Conservation (phyloP, 2,797 vertebrate genomes). For the Trichosurus vulpecula region DNA sequence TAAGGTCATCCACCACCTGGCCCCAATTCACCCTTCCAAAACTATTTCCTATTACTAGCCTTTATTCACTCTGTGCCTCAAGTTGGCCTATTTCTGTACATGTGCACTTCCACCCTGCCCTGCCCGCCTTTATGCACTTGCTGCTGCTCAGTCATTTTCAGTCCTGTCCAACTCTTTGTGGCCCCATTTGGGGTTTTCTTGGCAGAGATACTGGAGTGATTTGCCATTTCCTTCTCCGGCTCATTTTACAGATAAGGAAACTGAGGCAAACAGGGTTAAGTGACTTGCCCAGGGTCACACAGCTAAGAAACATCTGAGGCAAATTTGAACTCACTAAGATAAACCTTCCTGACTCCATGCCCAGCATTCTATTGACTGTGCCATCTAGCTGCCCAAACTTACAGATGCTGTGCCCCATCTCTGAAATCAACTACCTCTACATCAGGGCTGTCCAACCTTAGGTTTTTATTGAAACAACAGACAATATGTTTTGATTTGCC, state of each 20-base stretch:
- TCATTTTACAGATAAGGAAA: neutral
- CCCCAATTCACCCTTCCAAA: neutral
- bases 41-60: neutral
- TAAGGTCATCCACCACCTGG: neutral
- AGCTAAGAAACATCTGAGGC: neutral
- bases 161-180: neutral
- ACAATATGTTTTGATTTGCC: too few species aligned
- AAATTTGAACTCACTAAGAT: neutral
- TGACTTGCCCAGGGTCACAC: neutral
- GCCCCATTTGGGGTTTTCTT: neutral
- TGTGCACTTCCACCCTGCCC: neutral
- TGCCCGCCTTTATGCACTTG: too few species aligned
- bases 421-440: too few species aligned
- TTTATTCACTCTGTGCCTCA: too few species aligned
- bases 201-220: neutral
- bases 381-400: too few species aligned
- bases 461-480: too few species aligned
- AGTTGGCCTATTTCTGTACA: neutral
- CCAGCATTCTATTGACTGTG: too few species aligned
- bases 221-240: neutral
- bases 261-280: neutral
- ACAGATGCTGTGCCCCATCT: too few species aligned
- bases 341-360: too few species aligned
- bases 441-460: too few species aligned
- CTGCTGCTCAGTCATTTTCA: neutral